phyloP scores from a whole-genome alignment of 2,888 invertebrate species.

The Lypha dubia region DNA sequence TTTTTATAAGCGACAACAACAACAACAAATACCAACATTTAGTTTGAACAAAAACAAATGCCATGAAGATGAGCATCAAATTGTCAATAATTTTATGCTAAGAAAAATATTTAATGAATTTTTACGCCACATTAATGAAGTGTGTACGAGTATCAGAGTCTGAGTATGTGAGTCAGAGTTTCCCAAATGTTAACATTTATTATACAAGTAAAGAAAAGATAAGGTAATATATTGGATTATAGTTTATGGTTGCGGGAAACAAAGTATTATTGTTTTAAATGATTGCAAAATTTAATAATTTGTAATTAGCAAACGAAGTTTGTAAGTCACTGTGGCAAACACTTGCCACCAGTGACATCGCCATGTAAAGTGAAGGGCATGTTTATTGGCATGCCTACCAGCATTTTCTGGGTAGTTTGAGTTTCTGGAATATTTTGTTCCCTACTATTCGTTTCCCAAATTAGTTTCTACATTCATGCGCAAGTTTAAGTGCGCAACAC shows the following conservation, averaged over 20 bases:
- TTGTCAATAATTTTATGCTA: constrained; percentile 67
- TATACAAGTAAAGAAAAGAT: too few relatives aligned
- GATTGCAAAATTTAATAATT: too few relatives aligned
- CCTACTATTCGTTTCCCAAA: too few relatives aligned
- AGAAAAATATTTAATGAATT: constrained; percentile 49
- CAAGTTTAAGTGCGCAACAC: constrained; percentile 1
- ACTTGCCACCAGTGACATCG: neutral
- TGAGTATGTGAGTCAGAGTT: constrained; percentile 5
- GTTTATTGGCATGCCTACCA: too few relatives aligned
- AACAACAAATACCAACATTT: constrained; percentile 16
- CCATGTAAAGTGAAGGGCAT: neutral
- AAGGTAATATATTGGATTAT: too few relatives aligned
- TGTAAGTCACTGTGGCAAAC: too few relatives aligned
- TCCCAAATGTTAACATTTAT: neutral
- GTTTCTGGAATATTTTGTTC: too few relatives aligned
- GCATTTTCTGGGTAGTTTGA: too few relatives aligned
- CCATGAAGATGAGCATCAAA: constrained; percentile 58
- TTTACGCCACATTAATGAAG: constrained; percentile 62
- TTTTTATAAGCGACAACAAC: constrained; percentile 14
- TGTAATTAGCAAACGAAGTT: too few relatives aligned
- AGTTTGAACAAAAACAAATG: neutral
- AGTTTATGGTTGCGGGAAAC: too few relatives aligned
- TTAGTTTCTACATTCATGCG: neutral
- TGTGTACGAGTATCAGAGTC: neutral
- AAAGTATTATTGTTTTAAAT: too few relatives aligned